These are phyloP conservation scores for Darevskia nairensis DNA, from an alignment of 2,797 vertebrate species.

Conservation along the genomic window DNA sequence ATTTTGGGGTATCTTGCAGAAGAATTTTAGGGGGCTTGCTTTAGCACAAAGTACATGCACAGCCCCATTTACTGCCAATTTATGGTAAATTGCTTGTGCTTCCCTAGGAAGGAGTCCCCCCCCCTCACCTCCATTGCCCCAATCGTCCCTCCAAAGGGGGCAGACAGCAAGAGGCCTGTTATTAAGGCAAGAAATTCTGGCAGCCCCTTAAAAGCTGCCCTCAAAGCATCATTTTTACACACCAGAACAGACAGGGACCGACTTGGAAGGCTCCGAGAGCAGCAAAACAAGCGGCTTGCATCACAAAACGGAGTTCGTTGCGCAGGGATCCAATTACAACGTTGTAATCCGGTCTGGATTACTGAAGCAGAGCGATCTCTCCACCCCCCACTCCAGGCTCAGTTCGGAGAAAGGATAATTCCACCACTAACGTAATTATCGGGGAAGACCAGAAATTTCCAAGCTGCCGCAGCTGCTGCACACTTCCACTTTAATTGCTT, in stretches of 20 bases:
- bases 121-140: too few species aligned
- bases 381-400: fast-evolving
- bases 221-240: not conserved
- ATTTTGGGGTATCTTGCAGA: too few species aligned
- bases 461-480: too few species aligned
- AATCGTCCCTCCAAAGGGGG: not conserved
- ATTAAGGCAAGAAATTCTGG: not conserved
- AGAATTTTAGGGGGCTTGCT: not conserved
- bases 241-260: not conserved
- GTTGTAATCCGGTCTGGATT: constrained; percentile 11
- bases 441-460: fast-evolving
- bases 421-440: not conserved
- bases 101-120: not conserved
- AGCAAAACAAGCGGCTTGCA: not conserved
- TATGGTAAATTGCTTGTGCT: not conserved
- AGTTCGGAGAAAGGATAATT: not conserved
- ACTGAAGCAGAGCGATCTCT: not conserved
- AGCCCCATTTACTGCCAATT: not conserved
- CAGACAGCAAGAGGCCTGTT: not conserved
- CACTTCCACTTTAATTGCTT: not conserved
- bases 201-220: not conserved
- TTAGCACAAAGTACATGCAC: not conserved
- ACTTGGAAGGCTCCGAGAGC: not conserved
- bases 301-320: not conserved
- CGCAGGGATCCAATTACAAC: constrained; percentile 20